Percentiles rank a stretch among this genome's conserved stretches.
Evolutionary conservation across 2,888 invertebrate species (phyloP).

Genomic region (Brachyptera putata): DNA sequence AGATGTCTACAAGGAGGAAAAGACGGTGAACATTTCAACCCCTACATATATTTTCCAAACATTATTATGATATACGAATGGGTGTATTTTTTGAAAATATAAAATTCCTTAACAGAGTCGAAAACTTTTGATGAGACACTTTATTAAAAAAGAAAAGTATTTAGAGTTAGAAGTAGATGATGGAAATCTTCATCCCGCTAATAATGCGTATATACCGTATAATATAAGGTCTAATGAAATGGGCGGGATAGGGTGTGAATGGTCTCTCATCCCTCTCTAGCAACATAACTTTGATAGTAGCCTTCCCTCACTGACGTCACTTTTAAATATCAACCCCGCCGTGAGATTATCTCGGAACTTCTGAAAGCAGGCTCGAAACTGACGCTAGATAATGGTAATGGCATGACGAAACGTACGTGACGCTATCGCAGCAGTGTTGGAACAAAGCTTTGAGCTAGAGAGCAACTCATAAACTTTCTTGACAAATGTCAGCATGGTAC

Average conservation of each 20-base stretch:
- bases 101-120: background rate
- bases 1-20: too few species aligned
- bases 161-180: conserved; percentile 16
- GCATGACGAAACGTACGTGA: too few species aligned
- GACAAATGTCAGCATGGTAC: conserved; percentile 11
- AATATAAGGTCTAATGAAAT: too few species aligned
- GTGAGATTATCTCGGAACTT: too few species aligned
- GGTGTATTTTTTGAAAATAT: too few species aligned
- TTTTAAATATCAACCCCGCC: conserved; percentile 13
- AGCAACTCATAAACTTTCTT: too few species aligned
- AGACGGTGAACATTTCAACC: too few species aligned
- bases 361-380: too few species aligned
- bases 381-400: too few species aligned
- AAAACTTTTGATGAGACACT: conserved; percentile 13
- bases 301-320: conserved; percentile 1
- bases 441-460: too few species aligned
- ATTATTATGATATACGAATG: background rate
- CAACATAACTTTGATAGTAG: conserved; percentile 3
- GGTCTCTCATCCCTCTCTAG: background rate
- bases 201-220: conserved; percentile 3
- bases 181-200: conserved; percentile 10
- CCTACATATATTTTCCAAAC: too few species aligned
- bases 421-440: too few species aligned
- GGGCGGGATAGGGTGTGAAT: background rate
- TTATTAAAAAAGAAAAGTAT: conserved; percentile 21